A percentile compares a stretch with the other conserved stretches of the same genome.
phyloP scores from a whole-genome alignment of 2,888 invertebrate species.

The Nemotelus pantherinus region DNA sequence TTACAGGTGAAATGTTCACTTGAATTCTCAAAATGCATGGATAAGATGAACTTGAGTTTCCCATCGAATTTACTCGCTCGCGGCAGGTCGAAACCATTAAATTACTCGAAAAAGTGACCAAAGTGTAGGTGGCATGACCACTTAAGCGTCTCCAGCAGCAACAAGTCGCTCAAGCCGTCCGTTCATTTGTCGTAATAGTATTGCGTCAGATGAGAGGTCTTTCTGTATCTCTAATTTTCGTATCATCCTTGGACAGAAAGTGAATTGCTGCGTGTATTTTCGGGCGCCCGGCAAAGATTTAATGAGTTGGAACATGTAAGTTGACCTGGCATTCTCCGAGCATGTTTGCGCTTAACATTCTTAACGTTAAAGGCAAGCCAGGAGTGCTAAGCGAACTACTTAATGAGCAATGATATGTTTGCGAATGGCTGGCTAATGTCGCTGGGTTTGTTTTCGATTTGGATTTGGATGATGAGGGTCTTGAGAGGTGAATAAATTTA shows the following conservation, averaged over 20 bases:
- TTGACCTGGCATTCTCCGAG: background rate
- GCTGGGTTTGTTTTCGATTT: conserved; percentile 3
- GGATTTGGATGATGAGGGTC: background rate
- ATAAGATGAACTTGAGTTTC: conserved; percentile 1
- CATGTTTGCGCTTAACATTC: conserved; percentile 29
- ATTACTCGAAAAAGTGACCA: conserved; percentile 20
- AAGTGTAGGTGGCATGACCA: conserved; percentile 32
- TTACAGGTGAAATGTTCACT: conserved; percentile 29
- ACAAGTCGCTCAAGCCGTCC: background rate
- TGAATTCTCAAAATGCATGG: conserved; percentile 14
- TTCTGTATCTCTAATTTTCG: background rate
- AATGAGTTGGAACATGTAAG: conserved; percentile 34
- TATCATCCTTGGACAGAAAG: background rate
- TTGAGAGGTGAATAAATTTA: background rate
- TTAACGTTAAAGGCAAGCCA: background rate
- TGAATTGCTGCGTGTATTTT: conserved; percentile 6
- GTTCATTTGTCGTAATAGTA: background rate
- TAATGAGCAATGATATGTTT: conserved; percentile 40
- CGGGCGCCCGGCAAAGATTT: background rate
- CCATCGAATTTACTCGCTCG: background rate
- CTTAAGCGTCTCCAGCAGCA: conserved; percentile 1
- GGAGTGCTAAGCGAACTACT: conserved; percentile 39
- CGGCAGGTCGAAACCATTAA: conserved; percentile 14
- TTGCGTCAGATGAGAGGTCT: conserved; percentile 6
- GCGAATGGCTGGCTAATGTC: conserved; percentile 22